Evolutionary conservation across 1,140 invertebrate genomes (phyloP).

Genomic region (Drosophila kikkawai): DNA sequence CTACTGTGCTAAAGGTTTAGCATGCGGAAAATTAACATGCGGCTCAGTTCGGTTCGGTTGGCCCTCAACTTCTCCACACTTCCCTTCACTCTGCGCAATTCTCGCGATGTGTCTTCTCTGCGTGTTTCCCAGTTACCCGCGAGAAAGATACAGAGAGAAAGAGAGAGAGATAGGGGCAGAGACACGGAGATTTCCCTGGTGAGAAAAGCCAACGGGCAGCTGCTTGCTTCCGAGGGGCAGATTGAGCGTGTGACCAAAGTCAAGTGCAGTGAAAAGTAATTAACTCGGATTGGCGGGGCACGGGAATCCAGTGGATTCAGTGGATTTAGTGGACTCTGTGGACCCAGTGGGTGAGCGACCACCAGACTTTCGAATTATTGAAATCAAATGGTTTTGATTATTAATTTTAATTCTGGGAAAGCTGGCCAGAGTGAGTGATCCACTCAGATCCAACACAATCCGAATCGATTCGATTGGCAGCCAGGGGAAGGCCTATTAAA

Average conservation of each 20-base stretch:
- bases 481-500: constrained; percentile 63
- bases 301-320: neutral
- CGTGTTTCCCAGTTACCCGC: constrained; percentile 51
- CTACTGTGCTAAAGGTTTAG: constrained; percentile 83
- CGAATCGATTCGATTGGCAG: constrained; percentile 78
- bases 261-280: constrained; percentile 84
- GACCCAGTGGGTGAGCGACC: constrained; percentile 62
- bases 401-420: constrained; percentile 61
- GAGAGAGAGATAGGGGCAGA: constrained; percentile 11
- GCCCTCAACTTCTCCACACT: constrained; percentile 33
- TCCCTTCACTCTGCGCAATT: constrained; percentile 8
- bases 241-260: constrained; percentile 82
- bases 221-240: constrained; percentile 47
- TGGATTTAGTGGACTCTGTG: neutral
- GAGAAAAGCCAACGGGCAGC: constrained; percentile 78
- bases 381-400: constrained; percentile 79
- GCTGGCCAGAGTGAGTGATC: constrained; percentile 26
- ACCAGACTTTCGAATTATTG: constrained; percentile 79
- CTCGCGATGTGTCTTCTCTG: constrained; percentile 24
- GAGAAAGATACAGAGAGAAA: constrained; percentile 16
- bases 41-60: constrained; percentile 49
- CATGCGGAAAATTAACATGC: constrained; percentile 83
- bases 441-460: constrained; percentile 47
- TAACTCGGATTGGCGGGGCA: constrained; percentile 75
- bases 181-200: constrained; percentile 76